phyloP scores from a whole-genome alignment of 2,113 vertebrate genomes.

The Scortum barcoo region DNA sequence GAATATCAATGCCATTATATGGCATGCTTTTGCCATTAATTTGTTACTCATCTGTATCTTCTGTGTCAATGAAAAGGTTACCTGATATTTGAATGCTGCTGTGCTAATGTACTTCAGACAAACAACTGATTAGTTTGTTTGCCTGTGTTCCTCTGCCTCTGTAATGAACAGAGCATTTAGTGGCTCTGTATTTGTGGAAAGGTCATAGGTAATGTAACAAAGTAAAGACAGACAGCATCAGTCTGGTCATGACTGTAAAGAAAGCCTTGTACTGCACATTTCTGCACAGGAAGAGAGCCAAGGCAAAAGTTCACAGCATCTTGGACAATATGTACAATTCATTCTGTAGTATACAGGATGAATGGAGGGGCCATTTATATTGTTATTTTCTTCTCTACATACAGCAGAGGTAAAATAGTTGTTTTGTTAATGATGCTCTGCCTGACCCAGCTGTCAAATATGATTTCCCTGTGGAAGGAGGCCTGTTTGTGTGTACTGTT shows the following conservation, averaged over 20 bases:
- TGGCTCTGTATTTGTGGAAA: constrained; percentile 7
- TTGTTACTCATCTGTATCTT: too few species aligned
- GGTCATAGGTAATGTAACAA: constrained; percentile 11
- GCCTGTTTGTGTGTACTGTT: background rate
- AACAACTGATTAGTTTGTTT: constrained; percentile 33
- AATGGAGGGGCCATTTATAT: constrained; percentile 24
- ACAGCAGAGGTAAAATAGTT: background rate
- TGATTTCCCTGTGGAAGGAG: background rate
- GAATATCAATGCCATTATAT: too few species aligned
- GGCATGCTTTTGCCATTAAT: too few species aligned
- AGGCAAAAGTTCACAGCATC: constrained; percentile 17
- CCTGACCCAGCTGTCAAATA: background rate
- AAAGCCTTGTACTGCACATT: constrained; percentile 16
- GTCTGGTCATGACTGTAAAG: constrained; percentile 16
- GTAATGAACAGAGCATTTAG: too few species aligned
- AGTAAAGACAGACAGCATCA: constrained; percentile 20
- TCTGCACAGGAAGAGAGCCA: constrained; percentile 11
- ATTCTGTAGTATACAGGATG: background rate
- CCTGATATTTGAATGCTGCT: constrained; percentile 12
- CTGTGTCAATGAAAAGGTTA: constrained; percentile 1
- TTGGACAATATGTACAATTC: constrained; percentile 14
- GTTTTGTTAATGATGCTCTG: background rate
- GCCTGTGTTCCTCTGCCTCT: too few species aligned
- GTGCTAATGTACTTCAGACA: background rate
- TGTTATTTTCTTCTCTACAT: too few species aligned